phyloP scores from a whole-genome alignment of 2,888 invertebrate genomes.

The Clusia tigrina region DNA sequence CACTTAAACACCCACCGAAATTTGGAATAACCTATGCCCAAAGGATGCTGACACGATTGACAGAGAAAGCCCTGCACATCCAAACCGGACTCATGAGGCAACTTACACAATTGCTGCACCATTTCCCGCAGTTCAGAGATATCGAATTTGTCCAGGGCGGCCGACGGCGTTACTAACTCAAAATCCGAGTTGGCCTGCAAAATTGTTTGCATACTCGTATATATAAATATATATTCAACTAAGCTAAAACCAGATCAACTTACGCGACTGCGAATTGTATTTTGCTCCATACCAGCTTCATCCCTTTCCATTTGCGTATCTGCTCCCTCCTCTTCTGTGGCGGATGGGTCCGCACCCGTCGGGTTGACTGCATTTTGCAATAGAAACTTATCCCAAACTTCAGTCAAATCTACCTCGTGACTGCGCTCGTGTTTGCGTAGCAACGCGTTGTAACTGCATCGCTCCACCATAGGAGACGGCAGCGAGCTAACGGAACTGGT shows the following conservation, averaged over 20 bases:
- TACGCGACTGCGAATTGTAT: slow-evolving; percentile 38
- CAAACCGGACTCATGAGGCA: slow-evolving; percentile 82
- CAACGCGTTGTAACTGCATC: slow-evolving; percentile 60
- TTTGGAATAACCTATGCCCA: slow-evolving; percentile 70
- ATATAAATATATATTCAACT: background rate
- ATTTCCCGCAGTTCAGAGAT: slow-evolving; percentile 69
- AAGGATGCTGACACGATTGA: slow-evolving; percentile 67
- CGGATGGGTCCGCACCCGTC: slow-evolving; percentile 30
- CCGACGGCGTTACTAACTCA: slow-evolving; percentile 68
- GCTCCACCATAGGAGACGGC: slow-evolving; percentile 53
- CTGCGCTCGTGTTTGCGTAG: slow-evolving; percentile 59
- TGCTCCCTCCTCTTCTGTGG: slow-evolving; percentile 26
- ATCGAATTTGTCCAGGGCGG: slow-evolving; percentile 67
- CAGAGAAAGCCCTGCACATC: slow-evolving; percentile 89
- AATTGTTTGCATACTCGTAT: background rate
- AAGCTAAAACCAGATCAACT: slow-evolving; percentile 1
- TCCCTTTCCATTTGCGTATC: background rate
- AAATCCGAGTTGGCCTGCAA: slow-evolving; percentile 66
- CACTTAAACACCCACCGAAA: slow-evolving; percentile 44
- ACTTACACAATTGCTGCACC: slow-evolving; percentile 72
- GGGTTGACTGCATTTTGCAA: slow-evolving; percentile 33
- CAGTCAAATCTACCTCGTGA: slow-evolving; percentile 64
- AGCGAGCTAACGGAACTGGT: slow-evolving; percentile 51
- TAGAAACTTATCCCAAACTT: slow-evolving; percentile 67
- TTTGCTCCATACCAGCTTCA: slow-evolving; percentile 32